Evolutionary conservation across 2,888 invertebrate genomes (phyloP).

Genomic region (Apamea epomidion): DNA sequence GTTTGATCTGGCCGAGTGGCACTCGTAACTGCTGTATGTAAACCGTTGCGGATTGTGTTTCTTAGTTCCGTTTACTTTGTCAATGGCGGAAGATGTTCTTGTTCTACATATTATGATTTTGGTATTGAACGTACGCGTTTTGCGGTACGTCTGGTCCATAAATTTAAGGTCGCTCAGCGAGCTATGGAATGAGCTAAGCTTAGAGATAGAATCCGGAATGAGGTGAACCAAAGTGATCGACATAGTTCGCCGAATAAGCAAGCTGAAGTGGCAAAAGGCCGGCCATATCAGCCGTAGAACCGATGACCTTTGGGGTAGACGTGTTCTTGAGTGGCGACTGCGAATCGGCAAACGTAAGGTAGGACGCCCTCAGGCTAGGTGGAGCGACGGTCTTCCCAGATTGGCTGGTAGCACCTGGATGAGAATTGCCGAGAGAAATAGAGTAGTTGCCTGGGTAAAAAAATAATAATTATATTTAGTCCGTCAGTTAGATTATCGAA

Average conservation of each 20-base stretch:
- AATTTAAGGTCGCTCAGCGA: not conserved
- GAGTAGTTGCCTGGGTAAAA: too few relatives aligned
- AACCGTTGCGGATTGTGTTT: conserved; percentile 45
- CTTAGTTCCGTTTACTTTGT: conserved; percentile 26
- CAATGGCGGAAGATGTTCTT: not conserved
- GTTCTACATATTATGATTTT: not conserved
- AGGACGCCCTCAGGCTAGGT: not conserved
- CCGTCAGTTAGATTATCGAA: too few relatives aligned
- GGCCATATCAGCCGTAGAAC: not conserved
- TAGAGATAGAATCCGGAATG: not conserved
- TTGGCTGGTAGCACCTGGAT: not conserved
- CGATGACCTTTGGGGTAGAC: not conserved
- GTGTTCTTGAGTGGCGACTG: too few relatives aligned
- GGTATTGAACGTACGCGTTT: not conserved
- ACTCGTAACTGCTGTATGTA: conserved; percentile 50
- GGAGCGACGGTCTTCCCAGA: not conserved
- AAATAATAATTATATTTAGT: too few relatives aligned
- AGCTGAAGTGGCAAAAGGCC: not conserved
- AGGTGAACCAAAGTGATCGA: not conserved
- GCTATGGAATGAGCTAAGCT: not conserved
- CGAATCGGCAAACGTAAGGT: not conserved
- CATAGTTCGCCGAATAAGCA: not conserved
- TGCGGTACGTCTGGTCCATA: not conserved
- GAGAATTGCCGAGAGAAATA: not conserved
- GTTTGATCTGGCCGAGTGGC: conserved; percentile 70